Evolutionary conservation across 2,797 vertebrate genomes (phyloP).

Genomic region (Tangara arthus): DNA sequence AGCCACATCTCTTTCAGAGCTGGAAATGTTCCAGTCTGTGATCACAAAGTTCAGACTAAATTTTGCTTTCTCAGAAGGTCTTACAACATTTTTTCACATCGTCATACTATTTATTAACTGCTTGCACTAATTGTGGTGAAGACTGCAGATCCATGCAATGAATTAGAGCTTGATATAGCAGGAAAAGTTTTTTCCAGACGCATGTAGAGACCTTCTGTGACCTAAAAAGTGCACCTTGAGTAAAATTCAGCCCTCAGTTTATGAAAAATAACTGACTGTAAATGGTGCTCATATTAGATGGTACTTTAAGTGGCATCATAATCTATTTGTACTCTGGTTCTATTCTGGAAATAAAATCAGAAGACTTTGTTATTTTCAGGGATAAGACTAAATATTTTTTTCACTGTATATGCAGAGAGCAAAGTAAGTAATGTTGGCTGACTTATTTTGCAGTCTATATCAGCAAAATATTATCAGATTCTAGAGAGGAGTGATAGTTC

Average conservation of each 20-base stretch:
- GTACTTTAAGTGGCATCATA: not conserved
- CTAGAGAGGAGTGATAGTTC: not conserved
- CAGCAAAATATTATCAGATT: not conserved
- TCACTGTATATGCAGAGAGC: not conserved
- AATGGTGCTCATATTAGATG: not conserved
- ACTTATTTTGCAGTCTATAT: not conserved
- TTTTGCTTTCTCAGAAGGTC: not conserved
- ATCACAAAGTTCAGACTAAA: not conserved
- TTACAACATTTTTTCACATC: not conserved
- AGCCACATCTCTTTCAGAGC: not conserved
- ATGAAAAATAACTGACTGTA: not conserved
- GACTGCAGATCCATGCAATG: not conserved
- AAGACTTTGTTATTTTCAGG: not conserved
- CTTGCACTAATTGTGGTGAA: not conserved
- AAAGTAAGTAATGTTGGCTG: not conserved
- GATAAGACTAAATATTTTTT: not conserved
- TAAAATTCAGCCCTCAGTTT: conserved; percentile 5
- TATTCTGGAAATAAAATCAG: not conserved
- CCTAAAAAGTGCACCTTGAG: not conserved
- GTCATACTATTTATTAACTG: conserved; percentile 3
- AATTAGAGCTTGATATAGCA: not conserved
- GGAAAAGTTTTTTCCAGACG: not conserved
- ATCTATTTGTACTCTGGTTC: not conserved
- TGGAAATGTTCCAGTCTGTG: not conserved
- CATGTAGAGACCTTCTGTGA: not conserved